These are phyloP conservation scores for Sepioteuthis lessoniana DNA, from an alignment of 2,888 invertebrate species.

Conservation along the genomic window DNA sequence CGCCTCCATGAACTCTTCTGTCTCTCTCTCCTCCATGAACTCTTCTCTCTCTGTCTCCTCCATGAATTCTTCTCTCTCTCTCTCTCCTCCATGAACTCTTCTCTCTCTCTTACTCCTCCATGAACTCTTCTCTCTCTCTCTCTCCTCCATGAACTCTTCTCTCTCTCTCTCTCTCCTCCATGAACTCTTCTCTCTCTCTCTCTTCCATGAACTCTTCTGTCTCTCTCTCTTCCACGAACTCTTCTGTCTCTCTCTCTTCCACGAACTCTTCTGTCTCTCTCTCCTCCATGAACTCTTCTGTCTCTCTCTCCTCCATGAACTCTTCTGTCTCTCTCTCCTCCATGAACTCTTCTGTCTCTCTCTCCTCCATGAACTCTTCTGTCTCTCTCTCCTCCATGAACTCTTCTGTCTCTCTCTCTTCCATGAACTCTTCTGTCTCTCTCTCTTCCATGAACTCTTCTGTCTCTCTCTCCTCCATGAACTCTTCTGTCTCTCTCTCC, in stretches of 20 bases:
- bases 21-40: too few relatives aligned
- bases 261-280: background rate
- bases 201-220: too few relatives aligned
- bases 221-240: background rate
- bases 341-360: background rate
- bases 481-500: background rate
- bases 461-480: background rate
- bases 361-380: slow-evolving; percentile 40
- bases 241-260: background rate
- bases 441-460: too few relatives aligned
- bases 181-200: slow-evolving; percentile 43
- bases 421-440: too few relatives aligned
- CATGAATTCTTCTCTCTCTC: too few relatives aligned
- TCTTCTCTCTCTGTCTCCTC: background rate
- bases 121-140: background rate
- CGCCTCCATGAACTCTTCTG: fast-evolving
- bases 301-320: too few relatives aligned
- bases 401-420: slow-evolving; percentile 24
- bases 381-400: slow-evolving; percentile 2
- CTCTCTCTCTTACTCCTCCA: slow-evolving; percentile 45
- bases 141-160: background rate
- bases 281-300: too few relatives aligned
- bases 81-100: background rate
- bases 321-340: too few relatives aligned
- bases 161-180: background rate